Conservation (phyloP, 2,113 vertebrate genomes). For the Erythrolamprus reginae region DNA sequence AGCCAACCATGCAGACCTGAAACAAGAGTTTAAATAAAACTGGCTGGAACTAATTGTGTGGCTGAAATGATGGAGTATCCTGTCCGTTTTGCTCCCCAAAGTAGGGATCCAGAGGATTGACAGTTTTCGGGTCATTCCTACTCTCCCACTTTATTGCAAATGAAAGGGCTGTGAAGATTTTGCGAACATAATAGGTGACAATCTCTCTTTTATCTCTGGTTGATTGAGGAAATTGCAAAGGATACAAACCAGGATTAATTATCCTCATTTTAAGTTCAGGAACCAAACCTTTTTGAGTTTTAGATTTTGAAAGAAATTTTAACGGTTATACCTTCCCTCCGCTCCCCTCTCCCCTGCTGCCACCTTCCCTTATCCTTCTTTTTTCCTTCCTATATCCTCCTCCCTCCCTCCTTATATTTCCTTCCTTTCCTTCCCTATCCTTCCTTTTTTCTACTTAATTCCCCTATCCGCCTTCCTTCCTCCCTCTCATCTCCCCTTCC, state of each 20-base stretch:
- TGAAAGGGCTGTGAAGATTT: constrained; percentile 15
- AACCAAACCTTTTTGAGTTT: neutral
- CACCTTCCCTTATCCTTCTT: no score
- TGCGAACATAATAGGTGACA: constrained; percentile 9
- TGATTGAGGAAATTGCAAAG: constrained; percentile 20
- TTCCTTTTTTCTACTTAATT: no score
- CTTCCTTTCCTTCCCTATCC: no score
- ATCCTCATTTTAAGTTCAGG: constrained; percentile 5
- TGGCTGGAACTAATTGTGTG: no score
- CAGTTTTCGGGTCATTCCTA: neutral
- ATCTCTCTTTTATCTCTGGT: constrained; percentile 22
- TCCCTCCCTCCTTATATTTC: no score
- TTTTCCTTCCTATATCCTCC: no score
- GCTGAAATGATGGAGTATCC: neutral
- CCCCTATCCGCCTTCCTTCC: no score
- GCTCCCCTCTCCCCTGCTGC: no score
- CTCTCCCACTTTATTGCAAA: neutral
- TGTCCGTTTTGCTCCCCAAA: neutral
- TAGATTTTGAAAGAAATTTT: constrained; percentile 1
- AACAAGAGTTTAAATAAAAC: neutral
- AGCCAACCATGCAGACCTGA: neutral
- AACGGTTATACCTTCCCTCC: neutral
- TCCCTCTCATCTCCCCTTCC: no score
- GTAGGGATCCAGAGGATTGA: constrained; percentile 24
- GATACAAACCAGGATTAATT: constrained; percentile 22